Conservation (phyloP, 2,888 invertebrate genomes). For the Nomada ruficornis region DNA sequence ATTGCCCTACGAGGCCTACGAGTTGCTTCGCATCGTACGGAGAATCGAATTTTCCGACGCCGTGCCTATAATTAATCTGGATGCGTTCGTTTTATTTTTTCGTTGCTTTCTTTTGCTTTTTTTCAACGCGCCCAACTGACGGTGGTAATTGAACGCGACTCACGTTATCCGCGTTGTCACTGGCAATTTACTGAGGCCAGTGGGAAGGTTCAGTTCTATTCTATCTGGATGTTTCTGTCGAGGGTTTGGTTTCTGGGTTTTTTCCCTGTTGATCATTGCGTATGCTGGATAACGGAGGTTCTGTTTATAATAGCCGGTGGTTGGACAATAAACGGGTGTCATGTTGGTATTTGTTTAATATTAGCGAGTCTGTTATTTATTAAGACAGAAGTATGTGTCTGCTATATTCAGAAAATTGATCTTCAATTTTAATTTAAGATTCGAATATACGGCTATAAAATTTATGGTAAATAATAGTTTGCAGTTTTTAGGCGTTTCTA, state of each 20-base stretch:
- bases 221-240: background rate
- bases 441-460: no score
- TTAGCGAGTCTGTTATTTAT: no score
- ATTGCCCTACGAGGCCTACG: no score
- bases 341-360: no score
- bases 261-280: background rate
- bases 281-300: no score
- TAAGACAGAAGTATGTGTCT: no score
- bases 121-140: constrained; percentile 33
- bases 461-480: no score
- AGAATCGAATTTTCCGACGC: constrained; percentile 31
- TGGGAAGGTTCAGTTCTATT: constrained; percentile 36
- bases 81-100: constrained; percentile 4
- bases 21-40: background rate
- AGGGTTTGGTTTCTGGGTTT: constrained; percentile 7
- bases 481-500: no score
- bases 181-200: constrained; percentile 66
- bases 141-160: constrained; percentile 74
- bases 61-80: constrained; percentile 56
- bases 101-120: constrained; percentile 25
- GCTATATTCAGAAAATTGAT: no score
- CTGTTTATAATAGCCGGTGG: no score
- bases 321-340: no score
- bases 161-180: constrained; percentile 66
- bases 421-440: no score